These are phyloP conservation scores for Tyrophagus putrescentiae DNA, from an alignment of 1,140 invertebrate species.

Conservation along the genomic window DNA sequence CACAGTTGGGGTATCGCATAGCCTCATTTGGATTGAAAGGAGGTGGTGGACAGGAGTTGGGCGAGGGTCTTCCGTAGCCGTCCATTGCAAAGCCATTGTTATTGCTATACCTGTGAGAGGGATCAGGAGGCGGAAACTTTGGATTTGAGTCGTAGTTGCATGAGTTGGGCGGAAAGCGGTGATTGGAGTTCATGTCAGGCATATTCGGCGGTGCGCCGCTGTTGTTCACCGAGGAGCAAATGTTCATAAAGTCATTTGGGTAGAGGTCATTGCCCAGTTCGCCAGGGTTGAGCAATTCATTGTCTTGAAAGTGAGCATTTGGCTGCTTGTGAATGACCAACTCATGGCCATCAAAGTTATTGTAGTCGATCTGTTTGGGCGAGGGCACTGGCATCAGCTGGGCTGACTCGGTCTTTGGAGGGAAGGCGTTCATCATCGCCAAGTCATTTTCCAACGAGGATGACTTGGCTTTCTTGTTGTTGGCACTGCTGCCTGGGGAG, in stretches of 20 bases:
- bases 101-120: constrained; percentile 7
- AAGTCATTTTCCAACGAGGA: constrained; percentile 21
- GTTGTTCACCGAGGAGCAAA: neutral
- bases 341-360: constrained; percentile 89
- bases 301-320: constrained; percentile 50
- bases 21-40: neutral
- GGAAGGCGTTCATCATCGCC: constrained; percentile 33
- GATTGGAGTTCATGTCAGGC: constrained; percentile 5
- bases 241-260: constrained; percentile 18
- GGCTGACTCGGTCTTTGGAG: constrained; percentile 49
- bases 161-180: no score
- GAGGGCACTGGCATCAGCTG: constrained; percentile 90
- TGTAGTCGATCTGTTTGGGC: constrained; percentile 88
- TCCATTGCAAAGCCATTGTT: neutral
- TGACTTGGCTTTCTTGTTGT: constrained; percentile 13
- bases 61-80: constrained; percentile 6
- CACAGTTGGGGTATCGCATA: neutral
- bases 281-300: constrained; percentile 22
- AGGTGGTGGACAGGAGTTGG: neutral
- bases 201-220: neutral
- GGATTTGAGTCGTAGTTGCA: no score
- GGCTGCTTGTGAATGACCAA: constrained; percentile 90
- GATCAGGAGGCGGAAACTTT: constrained; percentile 9
- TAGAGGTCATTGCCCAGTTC: constrained; percentile 13
- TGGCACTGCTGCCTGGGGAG: constrained; percentile 19